Conservation (phyloP, 2,888 invertebrate genomes). For the Beris chalybata region DNA sequence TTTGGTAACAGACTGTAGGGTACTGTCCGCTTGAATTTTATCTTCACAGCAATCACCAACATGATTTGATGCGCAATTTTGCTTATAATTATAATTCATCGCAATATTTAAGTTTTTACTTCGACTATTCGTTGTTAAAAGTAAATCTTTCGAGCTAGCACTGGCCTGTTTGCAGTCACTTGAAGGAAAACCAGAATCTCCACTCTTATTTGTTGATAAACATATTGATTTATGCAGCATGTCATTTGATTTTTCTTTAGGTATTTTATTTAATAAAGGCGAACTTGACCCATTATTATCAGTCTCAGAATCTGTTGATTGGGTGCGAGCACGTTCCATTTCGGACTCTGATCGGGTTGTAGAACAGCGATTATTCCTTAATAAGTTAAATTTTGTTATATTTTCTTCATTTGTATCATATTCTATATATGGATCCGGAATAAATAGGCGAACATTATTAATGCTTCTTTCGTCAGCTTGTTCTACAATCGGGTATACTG, state of each 20-base stretch:
- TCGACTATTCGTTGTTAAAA: conserved; percentile 58
- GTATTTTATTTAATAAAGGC: conserved; percentile 62
- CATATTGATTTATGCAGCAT: conserved; percentile 27
- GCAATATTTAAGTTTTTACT: conserved; percentile 51
- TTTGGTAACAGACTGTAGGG: conserved; percentile 6
- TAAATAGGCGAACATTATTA: conserved; percentile 44
- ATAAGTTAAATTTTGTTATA: conserved; percentile 55
- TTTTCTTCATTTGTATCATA: conserved; percentile 61
- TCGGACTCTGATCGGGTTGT: conserved; percentile 44
- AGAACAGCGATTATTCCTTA: conserved; percentile 38
- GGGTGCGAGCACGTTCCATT: conserved; percentile 45
- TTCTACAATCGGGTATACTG: conserved; percentile 82
- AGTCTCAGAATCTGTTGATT: conserved; percentile 64
- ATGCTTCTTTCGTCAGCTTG: conserved; percentile 72
- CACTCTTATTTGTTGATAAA: conserved; percentile 50
- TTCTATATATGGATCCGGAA: conserved; percentile 54
- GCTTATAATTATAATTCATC: conserved; percentile 8
- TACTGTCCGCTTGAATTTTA: conserved; percentile 4
- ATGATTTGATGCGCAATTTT: not conserved
- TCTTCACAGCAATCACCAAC: conserved; percentile 5
- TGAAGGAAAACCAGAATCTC: conserved; percentile 58
- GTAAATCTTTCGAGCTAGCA: conserved; percentile 71
- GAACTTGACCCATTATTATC: conserved; percentile 73
- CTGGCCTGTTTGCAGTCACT: conserved; percentile 64
- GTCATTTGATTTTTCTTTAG: not conserved